Conservation (phyloP, 35 echinoderm and acorn worm species). For the Lytechinus pictus region DNA sequence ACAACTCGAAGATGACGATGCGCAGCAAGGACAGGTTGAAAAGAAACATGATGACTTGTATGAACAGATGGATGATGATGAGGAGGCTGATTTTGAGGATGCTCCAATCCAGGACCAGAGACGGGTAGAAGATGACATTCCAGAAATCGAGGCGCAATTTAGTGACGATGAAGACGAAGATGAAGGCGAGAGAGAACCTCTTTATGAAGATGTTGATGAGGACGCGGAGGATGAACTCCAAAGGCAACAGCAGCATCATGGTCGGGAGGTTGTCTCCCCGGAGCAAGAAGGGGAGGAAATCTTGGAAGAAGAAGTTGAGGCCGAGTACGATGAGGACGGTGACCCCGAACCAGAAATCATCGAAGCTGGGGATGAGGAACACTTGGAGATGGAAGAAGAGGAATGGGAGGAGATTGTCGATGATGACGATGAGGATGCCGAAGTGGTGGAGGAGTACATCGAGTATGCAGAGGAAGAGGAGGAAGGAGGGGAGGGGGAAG, state of each 20-base stretch:
- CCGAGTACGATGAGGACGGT: constrained; percentile 40
- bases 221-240: constrained; percentile 49
- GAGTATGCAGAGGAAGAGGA: constrained; percentile 32
- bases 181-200: neutral
- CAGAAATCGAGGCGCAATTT: neutral
- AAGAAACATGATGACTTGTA: constrained; percentile 20
- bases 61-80: constrained; percentile 48
- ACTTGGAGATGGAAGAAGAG: constrained; percentile 49
- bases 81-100: constrained; percentile 13
- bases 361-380: constrained; percentile 37
- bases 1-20: constrained; percentile 26
- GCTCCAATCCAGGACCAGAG: neutral
- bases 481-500: neutral
- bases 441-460: constrained; percentile 50
- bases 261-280: neutral
- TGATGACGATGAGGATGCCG: constrained; percentile 48
- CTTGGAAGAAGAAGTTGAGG: constrained; percentile 30
- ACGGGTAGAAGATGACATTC: neutral
- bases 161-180: constrained; percentile 38
- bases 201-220: constrained; percentile 47
- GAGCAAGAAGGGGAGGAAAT: constrained; percentile 25
- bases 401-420: constrained; percentile 39
- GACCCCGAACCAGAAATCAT: constrained; percentile 45
- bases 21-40: neutral
- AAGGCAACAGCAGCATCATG: neutral